A percentile compares a stretch with the other conserved stretches of the same genome.
Conservation (phyloP, 1,140 invertebrate species). For the Trialeurodes vaporariorum region DNA sequence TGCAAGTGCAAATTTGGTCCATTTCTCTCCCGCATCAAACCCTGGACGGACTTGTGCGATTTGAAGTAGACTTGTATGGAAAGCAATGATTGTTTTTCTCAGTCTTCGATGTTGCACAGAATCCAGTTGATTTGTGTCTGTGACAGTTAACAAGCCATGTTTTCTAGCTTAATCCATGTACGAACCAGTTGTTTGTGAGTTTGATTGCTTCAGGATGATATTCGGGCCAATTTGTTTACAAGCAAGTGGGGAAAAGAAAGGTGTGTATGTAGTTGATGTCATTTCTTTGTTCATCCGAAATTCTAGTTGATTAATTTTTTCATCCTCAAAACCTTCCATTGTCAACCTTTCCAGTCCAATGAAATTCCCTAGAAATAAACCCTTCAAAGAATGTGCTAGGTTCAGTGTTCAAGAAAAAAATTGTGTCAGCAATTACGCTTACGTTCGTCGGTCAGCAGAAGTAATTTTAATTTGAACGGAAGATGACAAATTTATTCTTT, state of each 20-base stretch:
- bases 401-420: too few relatives aligned
- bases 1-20: too few relatives aligned
- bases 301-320: conserved; percentile 5
- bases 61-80: too few relatives aligned
- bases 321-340: background rate
- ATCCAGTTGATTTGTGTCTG: background rate
- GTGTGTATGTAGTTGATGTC: conserved; percentile 36
- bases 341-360: background rate
- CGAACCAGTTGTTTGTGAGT: background rate
- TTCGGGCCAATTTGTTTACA: conserved; percentile 31
- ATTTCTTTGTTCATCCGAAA: conserved; percentile 13
- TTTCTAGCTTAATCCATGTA: background rate
- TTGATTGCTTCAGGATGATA: conserved; percentile 25
- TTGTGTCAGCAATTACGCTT: too few relatives aligned
- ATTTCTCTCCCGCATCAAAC: too few relatives aligned
- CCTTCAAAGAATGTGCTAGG: too few relatives aligned
- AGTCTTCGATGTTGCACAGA: too few relatives aligned
- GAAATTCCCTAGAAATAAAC: background rate
- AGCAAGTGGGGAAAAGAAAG: conserved; percentile 56
- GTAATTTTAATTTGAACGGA: too few relatives aligned
- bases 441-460: too few relatives aligned
- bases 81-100: too few relatives aligned
- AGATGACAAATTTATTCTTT: too few relatives aligned
- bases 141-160: background rate
- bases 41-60: too few relatives aligned